Base-by-base conservation (phyloP, 2,888 invertebrate genomes). In the Acrocyrtus sp. region DNA sequence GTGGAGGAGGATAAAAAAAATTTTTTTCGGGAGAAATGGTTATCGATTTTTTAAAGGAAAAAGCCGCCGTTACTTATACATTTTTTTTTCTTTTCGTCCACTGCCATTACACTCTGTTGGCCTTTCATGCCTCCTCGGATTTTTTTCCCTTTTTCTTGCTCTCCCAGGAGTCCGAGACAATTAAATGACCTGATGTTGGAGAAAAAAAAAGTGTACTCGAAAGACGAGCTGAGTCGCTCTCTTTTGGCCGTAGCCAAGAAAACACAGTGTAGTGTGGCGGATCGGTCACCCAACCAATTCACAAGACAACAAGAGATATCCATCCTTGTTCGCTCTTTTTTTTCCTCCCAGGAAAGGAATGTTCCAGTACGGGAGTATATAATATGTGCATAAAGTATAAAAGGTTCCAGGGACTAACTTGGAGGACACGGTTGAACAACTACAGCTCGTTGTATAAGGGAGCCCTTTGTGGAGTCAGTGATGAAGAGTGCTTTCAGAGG, bases 1-100 rank as follows among this genome's bases (percentile, higher is more conserved):
- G n/a, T n/a, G n/a, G n/a, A 39, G 5, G n/a, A 53, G 62, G 17
- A 48, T 34, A 47, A 60, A 34, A 51, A 34, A 69, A 69, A 54
- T 62, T n/a, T n/a, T n/a, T n/a, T n/a, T 57, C 29, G 50, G 63
- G 63, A 72, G 60, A 65, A 65, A 72, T 65, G 65, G 65, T 48
- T 65, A 72, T 72, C 72, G 72, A 72, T 72, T 72, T 70, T 68
- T 72, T 72, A 47, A 43, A n/a, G n/a, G n/a, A n/a, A 34, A 21
- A 51, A 67, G 43, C 27, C 39, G 26, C 50, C 29, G 41, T 22
- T 43, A 41, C 39, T 12, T 60, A 61, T 12, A 63, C 22, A n/a
- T 21, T 27, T 54, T 39, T 54, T 29, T 26, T 27, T 24, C 6
- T 17, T n/a, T 45, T 12, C 8, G 19, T 45, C 15, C 8, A 58